Evolutionary conservation across 2,113 vertebrate species (phyloP).

Genomic region (Mirounga angustirostris): DNA sequence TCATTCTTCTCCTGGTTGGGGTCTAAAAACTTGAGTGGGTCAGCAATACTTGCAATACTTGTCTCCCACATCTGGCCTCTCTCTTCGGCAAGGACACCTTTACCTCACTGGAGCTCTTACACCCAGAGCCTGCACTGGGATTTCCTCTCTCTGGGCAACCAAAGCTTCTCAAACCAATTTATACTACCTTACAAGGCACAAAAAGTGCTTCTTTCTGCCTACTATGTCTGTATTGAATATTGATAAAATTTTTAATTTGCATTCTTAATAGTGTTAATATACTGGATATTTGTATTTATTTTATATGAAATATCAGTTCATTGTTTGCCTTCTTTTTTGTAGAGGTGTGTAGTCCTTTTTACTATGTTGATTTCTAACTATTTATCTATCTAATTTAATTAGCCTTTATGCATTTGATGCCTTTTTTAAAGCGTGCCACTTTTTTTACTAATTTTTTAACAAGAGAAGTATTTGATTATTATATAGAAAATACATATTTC

Average conservation of each 20-base stretch:
- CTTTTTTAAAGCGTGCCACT: not conserved
- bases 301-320: not conserved
- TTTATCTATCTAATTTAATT: not conserved
- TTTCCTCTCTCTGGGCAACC: not conserved
- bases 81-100: rapidly evolving
- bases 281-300: not conserved
- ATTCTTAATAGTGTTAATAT: not conserved
- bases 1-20: not conserved
- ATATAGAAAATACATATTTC: not conserved
- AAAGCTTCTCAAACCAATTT: not conserved
- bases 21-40: rapidly evolving
- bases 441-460: not conserved
- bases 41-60: rapidly evolving
- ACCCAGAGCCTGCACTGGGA: rapidly evolving
- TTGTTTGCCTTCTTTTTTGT: not conserved
- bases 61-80: rapidly evolving
- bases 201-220: not conserved
- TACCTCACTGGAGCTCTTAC: not conserved
- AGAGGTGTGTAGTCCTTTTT: not conserved
- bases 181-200: not conserved
- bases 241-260: not conserved
- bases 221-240: not conserved
- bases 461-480: not conserved
- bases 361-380: not conserved
- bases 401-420: not conserved